Evolutionary conservation across 2,888 invertebrate species (phyloP).

Genomic region (Idaea biselata): DNA sequence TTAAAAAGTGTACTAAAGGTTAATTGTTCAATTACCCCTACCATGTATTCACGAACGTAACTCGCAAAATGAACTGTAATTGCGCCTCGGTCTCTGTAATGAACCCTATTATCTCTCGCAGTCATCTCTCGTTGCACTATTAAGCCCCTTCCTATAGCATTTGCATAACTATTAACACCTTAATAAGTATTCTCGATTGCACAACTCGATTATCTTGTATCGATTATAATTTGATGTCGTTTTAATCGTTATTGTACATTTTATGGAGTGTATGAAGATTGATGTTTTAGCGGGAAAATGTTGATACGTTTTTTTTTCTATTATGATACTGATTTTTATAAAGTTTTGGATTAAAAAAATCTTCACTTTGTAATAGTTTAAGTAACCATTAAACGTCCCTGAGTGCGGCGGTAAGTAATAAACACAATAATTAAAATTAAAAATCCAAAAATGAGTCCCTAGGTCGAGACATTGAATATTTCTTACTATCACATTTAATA

Average conservation of each 20-base stretch:
- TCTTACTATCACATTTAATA: too few species aligned
- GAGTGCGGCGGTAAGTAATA: too few species aligned
- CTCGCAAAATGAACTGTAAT: neutral
- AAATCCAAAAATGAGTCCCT: too few species aligned
- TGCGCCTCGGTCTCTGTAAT: neutral
- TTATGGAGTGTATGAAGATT: neutral
- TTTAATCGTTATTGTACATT: neutral
- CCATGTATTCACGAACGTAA: neutral
- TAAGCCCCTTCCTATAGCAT: constrained; percentile 30
- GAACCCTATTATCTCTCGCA: neutral
- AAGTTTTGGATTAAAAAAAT: too few species aligned
- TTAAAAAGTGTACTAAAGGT: too few species aligned
- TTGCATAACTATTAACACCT: constrained; percentile 30
- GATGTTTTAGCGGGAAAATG: neutral
- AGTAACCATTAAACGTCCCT: too few species aligned
- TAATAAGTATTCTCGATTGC: constrained; percentile 26
- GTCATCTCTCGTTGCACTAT: constrained; percentile 2
- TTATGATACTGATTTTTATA: too few species aligned
- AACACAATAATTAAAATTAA: too few species aligned
- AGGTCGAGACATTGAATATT: too few species aligned
- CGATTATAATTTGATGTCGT: constrained; percentile 3
- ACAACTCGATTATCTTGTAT: neutral
- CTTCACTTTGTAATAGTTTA: too few species aligned
- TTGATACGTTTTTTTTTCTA: neutral
- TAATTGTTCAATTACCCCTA: too few species aligned